phyloP scores from a whole-genome alignment of 2,888 invertebrate species.

The Papilio gigon region DNA sequence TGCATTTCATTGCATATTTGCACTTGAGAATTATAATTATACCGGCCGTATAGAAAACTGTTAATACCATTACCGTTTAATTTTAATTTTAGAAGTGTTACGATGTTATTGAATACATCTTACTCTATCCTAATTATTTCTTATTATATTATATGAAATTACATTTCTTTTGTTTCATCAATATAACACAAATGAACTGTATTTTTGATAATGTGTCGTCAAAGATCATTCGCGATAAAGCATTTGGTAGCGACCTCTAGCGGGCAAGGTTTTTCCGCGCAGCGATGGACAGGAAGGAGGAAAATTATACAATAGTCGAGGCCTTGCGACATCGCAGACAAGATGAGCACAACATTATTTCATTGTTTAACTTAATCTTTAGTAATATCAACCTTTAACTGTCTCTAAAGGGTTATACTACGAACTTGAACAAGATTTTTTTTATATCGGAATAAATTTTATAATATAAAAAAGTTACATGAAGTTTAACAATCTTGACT shows the following conservation, averaged over 20 bases:
- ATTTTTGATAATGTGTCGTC: constrained; percentile 37
- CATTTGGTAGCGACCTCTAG: constrained; percentile 59
- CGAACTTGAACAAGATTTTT: neutral
- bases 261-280: constrained; percentile 74
- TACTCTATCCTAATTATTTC: too few relatives aligned
- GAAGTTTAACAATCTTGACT: too few relatives aligned
- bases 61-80: neutral
- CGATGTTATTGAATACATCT: too few relatives aligned
- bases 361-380: constrained; percentile 24
- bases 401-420: constrained; percentile 2
- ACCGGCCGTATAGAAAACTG: neutral
- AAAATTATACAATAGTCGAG: constrained; percentile 66
- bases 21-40: constrained; percentile 10
- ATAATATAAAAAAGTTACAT: too few relatives aligned
- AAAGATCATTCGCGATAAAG: constrained; percentile 52
- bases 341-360: constrained; percentile 47
- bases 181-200: neutral
- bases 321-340: constrained; percentile 68
- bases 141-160: neutral
- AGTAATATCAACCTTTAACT: constrained; percentile 11
- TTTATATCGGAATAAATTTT: neutral
- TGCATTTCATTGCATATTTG: constrained; percentile 35
- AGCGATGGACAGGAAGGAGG: constrained; percentile 69
- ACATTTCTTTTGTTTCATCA: neutral
- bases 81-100: neutral